phyloP scores from a whole-genome alignment of 2,113 vertebrate genomes.

The Terrapene triunguis region DNA sequence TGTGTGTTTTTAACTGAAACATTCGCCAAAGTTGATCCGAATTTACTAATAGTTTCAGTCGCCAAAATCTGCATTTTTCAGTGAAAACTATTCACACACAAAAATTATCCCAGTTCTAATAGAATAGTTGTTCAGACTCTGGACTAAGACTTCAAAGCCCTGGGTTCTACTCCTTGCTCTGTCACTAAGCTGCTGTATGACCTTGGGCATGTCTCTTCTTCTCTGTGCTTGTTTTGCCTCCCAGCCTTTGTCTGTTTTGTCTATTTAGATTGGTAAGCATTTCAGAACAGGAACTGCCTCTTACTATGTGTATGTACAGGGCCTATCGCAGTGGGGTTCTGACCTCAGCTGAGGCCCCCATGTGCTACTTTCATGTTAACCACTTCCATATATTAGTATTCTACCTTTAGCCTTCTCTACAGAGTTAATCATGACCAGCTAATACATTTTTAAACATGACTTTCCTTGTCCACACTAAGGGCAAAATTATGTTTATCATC shows the following conservation, averaged over 20 bases:
- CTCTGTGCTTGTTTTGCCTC: fast-evolving
- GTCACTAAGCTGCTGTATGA: not conserved
- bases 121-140: not conserved
- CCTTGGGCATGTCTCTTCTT: fast-evolving
- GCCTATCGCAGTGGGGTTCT: not conserved
- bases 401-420: not conserved
- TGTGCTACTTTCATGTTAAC: not conserved
- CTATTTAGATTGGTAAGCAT: not conserved
- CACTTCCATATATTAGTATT: not conserved
- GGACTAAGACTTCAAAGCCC: not conserved
- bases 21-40: not conserved
- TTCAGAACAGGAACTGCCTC: not conserved
- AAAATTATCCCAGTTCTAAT: not conserved
- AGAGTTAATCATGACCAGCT: not conserved
- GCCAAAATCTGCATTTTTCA: not conserved
- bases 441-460: not conserved
- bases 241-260: not conserved
- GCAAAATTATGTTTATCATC: not conserved
- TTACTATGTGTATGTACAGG: not conserved
- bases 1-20: not conserved
- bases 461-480: not conserved
- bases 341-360: no score
- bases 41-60: not conserved
- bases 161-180: not conserved
- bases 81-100: not conserved